A percentile compares a stretch with the other conserved stretches of the same genome.
These are phyloP conservation scores for Pseudorectes ferrugineus DNA, from an alignment of 2,113 vertebrate genomes.

Conservation along the genomic window DNA sequence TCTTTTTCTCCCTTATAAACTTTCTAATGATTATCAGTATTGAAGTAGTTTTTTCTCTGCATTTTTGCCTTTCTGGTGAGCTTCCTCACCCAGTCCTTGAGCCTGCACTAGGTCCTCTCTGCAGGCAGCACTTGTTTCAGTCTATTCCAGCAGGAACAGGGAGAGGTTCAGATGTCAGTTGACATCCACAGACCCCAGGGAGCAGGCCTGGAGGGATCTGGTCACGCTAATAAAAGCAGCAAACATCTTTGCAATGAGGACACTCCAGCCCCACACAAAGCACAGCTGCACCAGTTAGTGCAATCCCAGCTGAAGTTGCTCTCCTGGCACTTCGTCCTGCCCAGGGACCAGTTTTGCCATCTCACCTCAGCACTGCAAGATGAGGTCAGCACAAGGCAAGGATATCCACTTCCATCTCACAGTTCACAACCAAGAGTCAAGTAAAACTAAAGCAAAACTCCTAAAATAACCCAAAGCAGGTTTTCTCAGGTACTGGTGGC, in stretches of 20 bases:
- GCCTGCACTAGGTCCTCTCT: not conserved
- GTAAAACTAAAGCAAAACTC: not conserved
- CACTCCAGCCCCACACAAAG: not conserved
- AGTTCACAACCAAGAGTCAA: not conserved
- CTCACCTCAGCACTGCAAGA: not conserved
- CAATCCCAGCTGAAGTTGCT: not conserved
- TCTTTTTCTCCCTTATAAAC: not conserved
- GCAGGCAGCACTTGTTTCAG: not conserved
- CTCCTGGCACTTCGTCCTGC: not conserved
- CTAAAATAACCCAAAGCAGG: not conserved
- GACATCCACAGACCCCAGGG: not conserved
- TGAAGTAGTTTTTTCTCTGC: not conserved
- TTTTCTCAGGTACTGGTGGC: not conserved
- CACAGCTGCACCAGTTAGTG: not conserved
- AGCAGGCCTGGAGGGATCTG: not conserved
- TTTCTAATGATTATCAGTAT: not conserved
- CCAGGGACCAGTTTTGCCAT: not conserved
- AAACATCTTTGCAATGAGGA: not conserved
- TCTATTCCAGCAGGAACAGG: rapidly evolving
- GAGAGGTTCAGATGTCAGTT: not conserved
- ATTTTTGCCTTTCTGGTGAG: not conserved
- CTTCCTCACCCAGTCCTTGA: not conserved
- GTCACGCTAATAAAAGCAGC: not conserved
- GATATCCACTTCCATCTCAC: not conserved
- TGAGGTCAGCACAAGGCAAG: not conserved